These are phyloP conservation scores for human (Homo sapiens) DNA, from an alignment of 2,113 vertebrate genomes.

Conservation along the genomic window DNA sequence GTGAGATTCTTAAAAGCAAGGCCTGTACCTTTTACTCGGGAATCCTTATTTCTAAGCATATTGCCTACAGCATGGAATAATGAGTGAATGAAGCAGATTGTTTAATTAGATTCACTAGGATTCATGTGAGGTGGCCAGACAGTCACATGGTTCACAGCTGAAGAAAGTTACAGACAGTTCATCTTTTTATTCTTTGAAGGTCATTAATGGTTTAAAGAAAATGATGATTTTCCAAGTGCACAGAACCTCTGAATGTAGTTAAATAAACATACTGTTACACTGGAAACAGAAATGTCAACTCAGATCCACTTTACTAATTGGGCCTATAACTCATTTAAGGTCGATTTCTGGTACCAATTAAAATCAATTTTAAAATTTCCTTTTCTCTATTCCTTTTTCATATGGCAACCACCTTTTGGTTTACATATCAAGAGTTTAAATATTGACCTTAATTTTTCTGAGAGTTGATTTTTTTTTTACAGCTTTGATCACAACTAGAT, in stretches of 20 bases:
- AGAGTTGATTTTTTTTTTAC: slow-evolving; percentile 25
- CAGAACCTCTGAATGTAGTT: slow-evolving; percentile 26
- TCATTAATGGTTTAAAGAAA: slow-evolving; percentile 43
- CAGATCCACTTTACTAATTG: slow-evolving; percentile 44
- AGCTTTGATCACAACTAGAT: background rate
- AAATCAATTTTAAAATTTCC: background rate
- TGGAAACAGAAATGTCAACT: slow-evolving; percentile 37
- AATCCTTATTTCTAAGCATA: background rate
- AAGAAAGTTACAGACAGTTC: background rate
- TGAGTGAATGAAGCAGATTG: background rate
- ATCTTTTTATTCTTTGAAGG: slow-evolving; percentile 33
- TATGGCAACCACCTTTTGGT: slow-evolving; percentile 13
- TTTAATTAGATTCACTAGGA: background rate
- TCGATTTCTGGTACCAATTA: slow-evolving; percentile 51
- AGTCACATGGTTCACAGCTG: background rate
- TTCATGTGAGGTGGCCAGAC: background rate
- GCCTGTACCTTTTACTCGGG: background rate
- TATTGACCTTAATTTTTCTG: slow-evolving; percentile 24
- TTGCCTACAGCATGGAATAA: background rate
- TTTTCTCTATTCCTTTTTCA: slow-evolving; percentile 10
- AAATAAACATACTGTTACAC: slow-evolving; percentile 45
- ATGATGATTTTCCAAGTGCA: slow-evolving; percentile 29
- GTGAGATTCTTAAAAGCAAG: background rate
- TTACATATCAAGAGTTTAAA: slow-evolving; percentile 30
- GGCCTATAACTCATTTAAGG: slow-evolving; percentile 28